phyloP scores from a whole-genome alignment of 2,888 invertebrate species.

The Cerceris rybyensis region DNA sequence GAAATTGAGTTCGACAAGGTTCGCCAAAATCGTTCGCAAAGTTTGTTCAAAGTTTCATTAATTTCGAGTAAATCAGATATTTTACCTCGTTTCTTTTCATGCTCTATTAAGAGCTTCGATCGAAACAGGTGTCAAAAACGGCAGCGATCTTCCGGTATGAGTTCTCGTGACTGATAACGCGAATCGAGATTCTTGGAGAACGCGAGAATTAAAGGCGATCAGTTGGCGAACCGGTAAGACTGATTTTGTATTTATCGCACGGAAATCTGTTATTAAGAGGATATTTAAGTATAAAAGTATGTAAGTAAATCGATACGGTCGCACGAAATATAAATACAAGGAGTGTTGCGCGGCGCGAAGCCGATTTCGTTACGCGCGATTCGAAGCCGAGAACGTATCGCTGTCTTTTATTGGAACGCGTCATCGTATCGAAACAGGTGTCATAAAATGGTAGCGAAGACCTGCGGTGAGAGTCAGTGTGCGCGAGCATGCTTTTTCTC shows the following conservation, averaged over 20 bases:
- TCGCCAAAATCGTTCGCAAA: background rate
- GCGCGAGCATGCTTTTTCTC: constrained; percentile 14
- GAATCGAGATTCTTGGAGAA: background rate
- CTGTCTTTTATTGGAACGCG: constrained; percentile 13
- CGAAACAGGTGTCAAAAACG: constrained; percentile 59
- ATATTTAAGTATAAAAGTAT: background rate
- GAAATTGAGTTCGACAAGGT: constrained; percentile 2
- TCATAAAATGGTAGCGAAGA: constrained; percentile 45
- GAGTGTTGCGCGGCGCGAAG: background rate
- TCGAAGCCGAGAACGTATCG: constrained; percentile 2
- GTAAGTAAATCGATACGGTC: background rate
- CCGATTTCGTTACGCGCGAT: background rate
- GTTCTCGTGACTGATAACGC: constrained; percentile 28
- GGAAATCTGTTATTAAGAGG: background rate
- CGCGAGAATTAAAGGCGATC: background rate
- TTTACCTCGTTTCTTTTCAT: too few relatives aligned
- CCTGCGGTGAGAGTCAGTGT: constrained; percentile 11
- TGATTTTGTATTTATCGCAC: background rate
- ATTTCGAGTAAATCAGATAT: too few relatives aligned
- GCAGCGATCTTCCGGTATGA: constrained; percentile 25
- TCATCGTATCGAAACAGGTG: constrained; percentile 39
- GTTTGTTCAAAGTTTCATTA: too few relatives aligned
- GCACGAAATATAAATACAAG: background rate
- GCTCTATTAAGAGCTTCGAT: background rate
- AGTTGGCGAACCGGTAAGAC: background rate